phyloP scores from a whole-genome alignment of 1,140 invertebrate species.

The Stegodyphus dumicola region DNA sequence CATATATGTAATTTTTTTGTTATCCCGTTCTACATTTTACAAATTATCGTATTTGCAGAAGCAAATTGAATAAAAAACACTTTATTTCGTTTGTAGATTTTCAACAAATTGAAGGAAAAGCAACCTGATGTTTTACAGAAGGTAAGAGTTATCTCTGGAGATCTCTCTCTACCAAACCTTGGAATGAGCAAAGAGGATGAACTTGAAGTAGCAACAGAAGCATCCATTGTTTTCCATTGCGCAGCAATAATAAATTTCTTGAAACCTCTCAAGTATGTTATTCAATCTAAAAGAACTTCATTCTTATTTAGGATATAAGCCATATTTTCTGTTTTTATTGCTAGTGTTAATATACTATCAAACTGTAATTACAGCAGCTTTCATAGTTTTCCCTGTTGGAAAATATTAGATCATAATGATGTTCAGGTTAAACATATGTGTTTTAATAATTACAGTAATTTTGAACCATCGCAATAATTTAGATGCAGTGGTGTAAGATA shows the following conservation, averaged over 20 bases:
- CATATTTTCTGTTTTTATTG: too few relatives aligned
- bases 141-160: slow-evolving; percentile 87
- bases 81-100: slow-evolving; percentile 75
- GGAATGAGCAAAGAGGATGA: slow-evolving; percentile 86
- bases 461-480: too few relatives aligned
- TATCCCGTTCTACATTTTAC: too few relatives aligned
- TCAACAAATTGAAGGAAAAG: slow-evolving; percentile 80
- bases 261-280: slow-evolving; percentile 69
- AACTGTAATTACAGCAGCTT: too few relatives aligned
- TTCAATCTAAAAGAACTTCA: too few relatives aligned
- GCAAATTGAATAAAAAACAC: neutral
- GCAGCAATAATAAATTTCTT: slow-evolving; percentile 72
- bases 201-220: slow-evolving; percentile 72
- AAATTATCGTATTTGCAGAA: neutral
- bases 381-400: too few relatives aligned
- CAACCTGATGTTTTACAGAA: slow-evolving; percentile 77
- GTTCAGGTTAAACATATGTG: too few relatives aligned
- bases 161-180: slow-evolving; percentile 87
- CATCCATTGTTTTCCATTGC: slow-evolving; percentile 70
- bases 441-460: too few relatives aligned
- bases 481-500: too few relatives aligned
- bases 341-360: too few relatives aligned
- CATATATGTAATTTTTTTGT: too few relatives aligned
- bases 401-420: neutral
- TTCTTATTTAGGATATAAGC: too few relatives aligned